phyloP scores from a whole-genome alignment of 2,113 vertebrate genomes.

The Anseranas semipalmata region DNA sequence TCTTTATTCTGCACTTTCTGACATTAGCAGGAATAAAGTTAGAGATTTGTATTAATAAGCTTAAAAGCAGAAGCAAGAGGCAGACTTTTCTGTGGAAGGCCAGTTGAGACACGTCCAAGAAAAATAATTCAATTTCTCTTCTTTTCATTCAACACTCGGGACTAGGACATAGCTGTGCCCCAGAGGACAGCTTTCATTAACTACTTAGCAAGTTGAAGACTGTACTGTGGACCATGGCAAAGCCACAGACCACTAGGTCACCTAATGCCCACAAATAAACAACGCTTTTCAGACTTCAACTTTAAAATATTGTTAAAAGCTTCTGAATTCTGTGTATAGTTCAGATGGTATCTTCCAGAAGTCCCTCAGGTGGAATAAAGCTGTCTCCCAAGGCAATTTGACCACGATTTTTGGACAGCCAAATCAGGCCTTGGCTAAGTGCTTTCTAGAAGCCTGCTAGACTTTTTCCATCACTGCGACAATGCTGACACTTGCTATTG shows the following conservation, averaged over 20 bases:
- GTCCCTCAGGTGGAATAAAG: not conserved
- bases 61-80: conserved; percentile 9
- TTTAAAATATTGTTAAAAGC: not conserved
- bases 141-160: not conserved
- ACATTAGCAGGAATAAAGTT: not conserved
- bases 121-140: not conserved
- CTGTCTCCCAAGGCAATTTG: not conserved
- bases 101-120: not conserved
- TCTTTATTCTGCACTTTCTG: not conserved
- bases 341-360: not conserved
- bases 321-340: not conserved
- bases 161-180: not conserved
- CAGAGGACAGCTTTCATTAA: not conserved
- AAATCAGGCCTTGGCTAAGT: not conserved
- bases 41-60: not conserved
- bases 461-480: not conserved
- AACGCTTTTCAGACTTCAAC: not conserved
- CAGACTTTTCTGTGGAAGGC: not conserved
- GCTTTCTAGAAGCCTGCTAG: not conserved
- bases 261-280: not conserved
- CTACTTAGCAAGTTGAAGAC: not conserved
- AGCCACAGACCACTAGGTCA: not conserved
- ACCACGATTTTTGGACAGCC: not conserved
- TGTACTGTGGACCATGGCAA: not conserved
- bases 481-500: not conserved